Base-by-base conservation (phyloP, 2,797 vertebrate genomes). In the Bovichtus variegatus region DNA sequence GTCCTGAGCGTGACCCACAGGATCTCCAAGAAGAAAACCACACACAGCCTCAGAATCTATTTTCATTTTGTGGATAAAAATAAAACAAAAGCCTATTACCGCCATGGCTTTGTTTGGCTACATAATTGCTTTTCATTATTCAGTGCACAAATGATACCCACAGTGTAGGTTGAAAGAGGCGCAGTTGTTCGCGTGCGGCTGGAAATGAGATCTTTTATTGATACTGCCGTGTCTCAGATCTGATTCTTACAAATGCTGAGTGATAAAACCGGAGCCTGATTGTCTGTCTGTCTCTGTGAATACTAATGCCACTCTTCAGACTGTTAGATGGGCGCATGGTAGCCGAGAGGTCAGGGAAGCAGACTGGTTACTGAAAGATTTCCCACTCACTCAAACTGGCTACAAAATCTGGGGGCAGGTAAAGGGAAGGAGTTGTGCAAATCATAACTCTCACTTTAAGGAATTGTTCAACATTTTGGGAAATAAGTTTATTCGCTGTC, bases 61-160 rank as follows among this genome's bases (percentile, higher is more conserved):
- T 95, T 93, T 87, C 75, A 92, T 91, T 93, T 90, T 59, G 80
- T 73, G 79, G 82, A 83, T 88, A 91, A 93, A 94, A 94, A 86
- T 92, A 92, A 94, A 94, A 93, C 93, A 92, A 93, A 94, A 91
- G 88, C 83, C 78, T 74, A 86, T 92, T 91, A 92, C 90, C 67
- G 57, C 77, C 72, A 31, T 34, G 85, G 92, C 91, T 95, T 94
- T 94, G 92, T 95, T 94, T 94, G 92, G 92, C 92, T 80, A 88
- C 91, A 92, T 95, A 94, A 95, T 94, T 94, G 94, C 92, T 90
- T 93, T 95, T 94, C 93, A 94, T 94, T 95, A 95, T 94, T 95
- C 87, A 90, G 80, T 59, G 87, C 91, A 92, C 92, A 93, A 91
- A 92, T 92, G 93, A 93, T 94, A 95, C 92, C 91, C 83, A 87